These are phyloP conservation scores for Pelmatolapia mariae DNA, from an alignment of 2,113 vertebrate species.

Conservation along the genomic window DNA sequence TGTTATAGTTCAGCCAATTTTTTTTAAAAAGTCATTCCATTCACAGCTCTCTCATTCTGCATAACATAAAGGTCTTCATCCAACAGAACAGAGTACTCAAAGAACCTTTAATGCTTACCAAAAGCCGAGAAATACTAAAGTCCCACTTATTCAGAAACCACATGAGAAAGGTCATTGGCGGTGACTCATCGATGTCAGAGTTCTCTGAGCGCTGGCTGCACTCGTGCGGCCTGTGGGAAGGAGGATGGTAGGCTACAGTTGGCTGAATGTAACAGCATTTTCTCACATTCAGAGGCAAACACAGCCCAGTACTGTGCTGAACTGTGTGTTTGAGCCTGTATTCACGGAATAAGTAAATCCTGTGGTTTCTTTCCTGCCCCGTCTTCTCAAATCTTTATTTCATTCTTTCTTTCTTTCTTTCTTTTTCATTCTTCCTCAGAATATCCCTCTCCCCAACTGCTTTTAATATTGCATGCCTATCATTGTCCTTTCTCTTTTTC, in stretches of 20 bases:
- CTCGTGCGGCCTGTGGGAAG: constrained; percentile 33
- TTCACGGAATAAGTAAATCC: background rate
- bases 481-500: background rate
- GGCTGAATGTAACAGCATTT: background rate
- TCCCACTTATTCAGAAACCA: constrained; percentile 39
- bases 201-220: background rate
- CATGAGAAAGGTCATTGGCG: constrained; percentile 56
- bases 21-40: constrained; percentile 29
- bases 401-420: background rate
- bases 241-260: background rate
- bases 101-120: background rate
- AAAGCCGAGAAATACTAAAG: constrained; percentile 31
- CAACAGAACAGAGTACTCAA: background rate
- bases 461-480: background rate
- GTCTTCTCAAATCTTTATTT: background rate
- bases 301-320: background rate
- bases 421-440: background rate
- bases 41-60: background rate
- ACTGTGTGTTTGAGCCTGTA: constrained; percentile 10
- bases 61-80: background rate
- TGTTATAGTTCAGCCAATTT: background rate
- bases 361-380: background rate
- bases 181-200: constrained; percentile 56
- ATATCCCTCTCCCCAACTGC: background rate
- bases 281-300: constrained; percentile 1